Base-by-base conservation (phyloP, 1,140 invertebrate genomes). In the Armadillidium nasatum region DNA sequence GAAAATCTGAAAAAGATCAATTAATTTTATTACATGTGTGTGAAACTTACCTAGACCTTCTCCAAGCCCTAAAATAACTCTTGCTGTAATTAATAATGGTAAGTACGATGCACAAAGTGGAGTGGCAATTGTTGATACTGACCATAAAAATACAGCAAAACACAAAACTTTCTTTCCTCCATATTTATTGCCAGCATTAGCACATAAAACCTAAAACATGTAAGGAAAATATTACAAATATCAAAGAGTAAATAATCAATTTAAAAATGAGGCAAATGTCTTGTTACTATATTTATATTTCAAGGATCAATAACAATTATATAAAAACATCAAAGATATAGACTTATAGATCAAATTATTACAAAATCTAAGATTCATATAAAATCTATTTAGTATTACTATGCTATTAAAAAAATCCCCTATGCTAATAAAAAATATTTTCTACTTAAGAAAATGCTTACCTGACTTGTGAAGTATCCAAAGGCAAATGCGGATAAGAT, bases 401-500 rank as follows among this genome's bases (percentile, higher is more conserved):
- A 33, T 33, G 1, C 6, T 6, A 33, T 33, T 33, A 6, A 33
- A 33, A 33, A 33, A 33, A 33, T 33, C 6, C 33, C 1, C 6
- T 6, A 33, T 6, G 6, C 1, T 33, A 33, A 33, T n/a, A n/a
- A 33, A 33, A 33, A 33, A 33, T 33, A 33, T 33, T 33, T 33
- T 33, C 33, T 33, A 33, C 33, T 33, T n/a, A n/a, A n/a, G n/a
- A n/a, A n/a, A n/a, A n/a, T n/a, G n/a, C 73, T 80, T 83, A 91
- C 89, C 86, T 92, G 91, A 87, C 91, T 92, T 80, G 90, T 91
- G 82, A 93, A 91, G 83, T 92, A 93, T 60, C 92, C 92, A 79
- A 92, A 89, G 19, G 91, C 89, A 86, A 93, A 93, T 45, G 91
- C 90, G 76, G 91, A 92, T 23, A 92, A 85, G 72, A 93, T 91